Base-by-base conservation (phyloP, 2,888 invertebrate genomes). In the Cancer borealis region DNA sequence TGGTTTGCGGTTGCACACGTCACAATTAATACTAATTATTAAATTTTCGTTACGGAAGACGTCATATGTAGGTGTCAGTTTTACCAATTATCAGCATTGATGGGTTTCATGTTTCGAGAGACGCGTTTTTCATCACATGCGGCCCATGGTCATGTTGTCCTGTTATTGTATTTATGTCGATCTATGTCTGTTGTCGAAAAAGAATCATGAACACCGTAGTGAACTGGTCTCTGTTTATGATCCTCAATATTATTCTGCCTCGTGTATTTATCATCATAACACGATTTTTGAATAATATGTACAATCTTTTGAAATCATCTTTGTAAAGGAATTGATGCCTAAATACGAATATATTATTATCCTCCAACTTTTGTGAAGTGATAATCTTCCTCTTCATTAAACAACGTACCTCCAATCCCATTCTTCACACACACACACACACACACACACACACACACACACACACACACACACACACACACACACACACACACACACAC, bases 1-100 rank as follows among this genome's bases (percentile, higher is more conserved):
- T 8, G 4, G 4, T 4, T 73, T 73, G 14, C 26, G 73, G n/a
- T 26, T 21, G 3, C 73, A n/a, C n/a, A n/a, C 54, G 73, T 73
- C 73, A 73, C 5, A 73, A 54, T 73, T 73, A 73, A n/a, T 73
- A 73, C 73, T 73, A 73, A 73, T 73, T 73, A 73, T 73, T 73
- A n/a, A 73, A 73, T 73, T 21, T 26, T 73, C n/a, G 73, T 73
- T 73, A 73, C 73, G 73, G 73, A 21, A n/a, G 73, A 73, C 73
- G 26, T 73, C 73, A 73, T n/a, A 26, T 21, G 4, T 21, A 73
- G 73, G n/a, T 73, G 73, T 73, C 73, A 73, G 73, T 21, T 73
- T 26, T 73, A 26, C 73, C 73, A 73, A 21, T 73, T 26, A 73
- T 73, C 73, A 73, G 73, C 73, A 73, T 21, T n/a, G 73, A 73